A percentile compares a stretch with the other conserved stretches of the same genome.
Evolutionary conservation across 37 sponge, comb jelly and placozoan species (phyloP).

Genomic region (Ianthella basta): DNA sequence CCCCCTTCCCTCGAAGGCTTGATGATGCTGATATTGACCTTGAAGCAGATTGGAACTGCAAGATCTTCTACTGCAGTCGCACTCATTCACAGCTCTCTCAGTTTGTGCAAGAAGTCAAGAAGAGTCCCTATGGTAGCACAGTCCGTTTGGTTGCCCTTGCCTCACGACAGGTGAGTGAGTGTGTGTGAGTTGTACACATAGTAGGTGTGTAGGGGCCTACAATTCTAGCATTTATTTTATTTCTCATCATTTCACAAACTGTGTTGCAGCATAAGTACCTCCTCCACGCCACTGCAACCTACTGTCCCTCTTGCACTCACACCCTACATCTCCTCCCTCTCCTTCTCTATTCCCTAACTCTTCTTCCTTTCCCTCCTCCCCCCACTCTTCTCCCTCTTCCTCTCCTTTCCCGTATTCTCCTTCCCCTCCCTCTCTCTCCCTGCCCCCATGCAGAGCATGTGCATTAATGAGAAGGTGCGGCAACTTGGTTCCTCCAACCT

Average conservation of each 20-base stretch:
- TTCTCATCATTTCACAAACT: no score
- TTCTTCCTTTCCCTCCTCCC: no score
- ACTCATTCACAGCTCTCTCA: constrained; percentile 98
- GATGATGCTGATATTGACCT: constrained; percentile 54
- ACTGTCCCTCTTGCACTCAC: no score
- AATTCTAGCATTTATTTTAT: no score
- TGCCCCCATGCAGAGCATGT: constrained; percentile 80
- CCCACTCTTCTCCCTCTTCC: no score
- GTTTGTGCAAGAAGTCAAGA: constrained; percentile 94
- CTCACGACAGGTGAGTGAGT: constrained; percentile 79
- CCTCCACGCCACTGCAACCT: background rate
- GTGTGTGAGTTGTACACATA: background rate
- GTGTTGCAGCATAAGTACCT: no score
- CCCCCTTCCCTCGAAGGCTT: background rate
- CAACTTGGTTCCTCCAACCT: constrained; percentile 68
- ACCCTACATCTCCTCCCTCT: no score
- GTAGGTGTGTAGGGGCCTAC: no score
- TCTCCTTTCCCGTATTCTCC: no score
- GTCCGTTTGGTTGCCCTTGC: constrained; percentile 82
- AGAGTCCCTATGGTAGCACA: constrained; percentile 71
- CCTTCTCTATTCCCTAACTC: no score
- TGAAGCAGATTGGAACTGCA: constrained; percentile 55
- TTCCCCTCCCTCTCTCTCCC: no score
- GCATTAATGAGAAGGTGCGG: constrained; percentile 88
- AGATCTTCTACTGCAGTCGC: constrained; percentile 98